These are phyloP conservation scores for Poecilia wingei DNA, from an alignment of 2,797 vertebrate genomes.

Conservation along the genomic window DNA sequence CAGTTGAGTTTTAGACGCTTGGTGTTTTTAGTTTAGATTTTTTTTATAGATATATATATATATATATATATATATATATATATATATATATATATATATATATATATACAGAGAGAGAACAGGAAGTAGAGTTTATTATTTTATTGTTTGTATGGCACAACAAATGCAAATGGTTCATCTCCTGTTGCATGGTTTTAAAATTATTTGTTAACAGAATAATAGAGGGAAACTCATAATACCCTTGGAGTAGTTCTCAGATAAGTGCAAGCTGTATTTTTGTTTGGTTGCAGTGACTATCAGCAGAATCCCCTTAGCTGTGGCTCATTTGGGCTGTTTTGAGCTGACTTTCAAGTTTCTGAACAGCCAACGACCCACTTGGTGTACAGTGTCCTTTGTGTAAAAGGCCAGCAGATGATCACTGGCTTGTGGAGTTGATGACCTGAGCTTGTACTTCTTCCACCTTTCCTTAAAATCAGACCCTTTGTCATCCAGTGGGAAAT, in stretches of 20 bases:
- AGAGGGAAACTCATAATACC: conserved; percentile 25
- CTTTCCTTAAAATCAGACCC: conserved; percentile 68
- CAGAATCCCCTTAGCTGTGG: conserved; percentile 47
- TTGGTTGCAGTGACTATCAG: conserved; percentile 23
- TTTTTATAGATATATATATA: no score
- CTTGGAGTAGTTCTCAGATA: conserved; percentile 16
- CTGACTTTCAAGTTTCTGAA: conserved; percentile 60
- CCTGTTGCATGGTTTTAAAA: background rate
- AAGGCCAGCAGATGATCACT: conserved; percentile 76
- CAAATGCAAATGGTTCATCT: background rate
- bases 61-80: no score
- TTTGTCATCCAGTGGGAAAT: conserved; percentile 79
- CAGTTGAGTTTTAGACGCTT: no score
- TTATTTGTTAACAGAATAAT: background rate
- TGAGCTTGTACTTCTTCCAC: conserved; percentile 62
- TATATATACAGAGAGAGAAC: background rate
- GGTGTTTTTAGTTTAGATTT: no score
- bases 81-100: no score
- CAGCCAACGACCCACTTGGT: conserved; percentile 54
- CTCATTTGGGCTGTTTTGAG: conserved; percentile 56
- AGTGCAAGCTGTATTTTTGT: conserved; percentile 39
- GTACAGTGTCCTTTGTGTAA: conserved; percentile 65
- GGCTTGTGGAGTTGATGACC: conserved; percentile 73
- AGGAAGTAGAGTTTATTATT: background rate
- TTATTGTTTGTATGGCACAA: background rate